A percentile compares a stretch with the other conserved stretches of the same genome.
Evolutionary conservation across 2,113 vertebrate genomes (phyloP).

Genomic region (Actenoides lindsayi): DNA sequence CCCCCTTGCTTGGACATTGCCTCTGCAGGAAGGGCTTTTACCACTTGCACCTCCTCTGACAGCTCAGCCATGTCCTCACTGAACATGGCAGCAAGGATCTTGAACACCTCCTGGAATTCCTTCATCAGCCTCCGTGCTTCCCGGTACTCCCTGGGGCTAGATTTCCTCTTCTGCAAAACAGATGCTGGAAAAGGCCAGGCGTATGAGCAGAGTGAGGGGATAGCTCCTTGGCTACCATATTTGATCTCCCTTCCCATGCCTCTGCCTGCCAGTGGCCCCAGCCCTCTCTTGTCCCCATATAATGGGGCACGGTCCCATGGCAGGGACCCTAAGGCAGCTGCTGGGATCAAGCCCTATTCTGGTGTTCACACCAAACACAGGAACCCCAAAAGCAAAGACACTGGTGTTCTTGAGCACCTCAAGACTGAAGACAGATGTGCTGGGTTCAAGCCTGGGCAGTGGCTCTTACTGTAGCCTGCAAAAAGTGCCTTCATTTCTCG

Average conservation of each 20-base stretch:
- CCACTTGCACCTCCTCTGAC: fast-evolving
- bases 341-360: background rate
- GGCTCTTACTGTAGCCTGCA: background rate
- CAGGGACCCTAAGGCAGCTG: background rate
- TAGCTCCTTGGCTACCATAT: background rate
- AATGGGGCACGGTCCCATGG: fast-evolving
- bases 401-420: background rate
- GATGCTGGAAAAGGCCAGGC: background rate
- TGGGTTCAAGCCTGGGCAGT: background rate
- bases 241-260: background rate
- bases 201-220: background rate
- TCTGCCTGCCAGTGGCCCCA: background rate
- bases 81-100: background rate
- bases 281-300: fast-evolving
- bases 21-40: background rate
- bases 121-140: conserved; percentile 60
- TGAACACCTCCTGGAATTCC: conserved; percentile 55
- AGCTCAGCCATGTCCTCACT: background rate
- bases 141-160: conserved; percentile 21
- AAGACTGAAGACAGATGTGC: background rate
- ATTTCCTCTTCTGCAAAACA: background rate
- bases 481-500: background rate
- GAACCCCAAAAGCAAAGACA: background rate
- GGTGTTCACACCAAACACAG: fast-evolving
- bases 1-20: background rate